Base-by-base conservation (phyloP, 1,140 invertebrate genomes). In the Megalopta genalis region DNA sequence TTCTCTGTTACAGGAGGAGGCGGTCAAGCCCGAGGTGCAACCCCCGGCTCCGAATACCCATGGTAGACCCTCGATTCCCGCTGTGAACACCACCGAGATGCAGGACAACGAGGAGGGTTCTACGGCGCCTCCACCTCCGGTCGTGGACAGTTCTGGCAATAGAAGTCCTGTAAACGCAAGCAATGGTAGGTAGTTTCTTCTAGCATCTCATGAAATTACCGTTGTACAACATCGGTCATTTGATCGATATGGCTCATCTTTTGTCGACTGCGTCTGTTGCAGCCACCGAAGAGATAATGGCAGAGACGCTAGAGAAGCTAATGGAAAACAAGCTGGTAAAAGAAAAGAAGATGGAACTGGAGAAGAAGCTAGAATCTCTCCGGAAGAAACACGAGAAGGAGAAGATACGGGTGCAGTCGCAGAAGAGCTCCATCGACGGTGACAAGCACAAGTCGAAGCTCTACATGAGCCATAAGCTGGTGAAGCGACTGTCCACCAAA, bases 351-450 rank as follows among this genome's bases (percentile, higher is more conserved):
- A 84, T 94, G 1, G 97, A 99, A 90, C 90, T 98, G 25, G 97
- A 98, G 54, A 97, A 98, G 88, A 98, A 98, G 89, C 90, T 99
- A 62, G 97, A 98, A 81, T 94, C 94, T 57, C 88, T 99, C 63
- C 93, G 95, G 63, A 97, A 97, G 88, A 98, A 98, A 88, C 96
- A 97, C 87, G 97, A 98, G 77, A 98, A 98, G 87, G 95, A 96
- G 82, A 95, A 95, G 87, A 88, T 94, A 57, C 94, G 95, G 77
- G 88, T 95, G 16, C 93, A 94, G n/a, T 92, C 94, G 27, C 93
- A 94, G 54, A 95, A 95, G 81, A 87, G 92, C 0, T 92, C 94
- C 1, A 90, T 94, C n/a, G 95, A 95, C 63, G 90, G 92, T 57
- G 94, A 94, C 75, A 95, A 95, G 88, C 94, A 94, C 68, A 95